These are phyloP conservation scores for Polylopha cassiicola DNA, from an alignment of 2,888 invertebrate genomes.

Conservation along the genomic window DNA sequence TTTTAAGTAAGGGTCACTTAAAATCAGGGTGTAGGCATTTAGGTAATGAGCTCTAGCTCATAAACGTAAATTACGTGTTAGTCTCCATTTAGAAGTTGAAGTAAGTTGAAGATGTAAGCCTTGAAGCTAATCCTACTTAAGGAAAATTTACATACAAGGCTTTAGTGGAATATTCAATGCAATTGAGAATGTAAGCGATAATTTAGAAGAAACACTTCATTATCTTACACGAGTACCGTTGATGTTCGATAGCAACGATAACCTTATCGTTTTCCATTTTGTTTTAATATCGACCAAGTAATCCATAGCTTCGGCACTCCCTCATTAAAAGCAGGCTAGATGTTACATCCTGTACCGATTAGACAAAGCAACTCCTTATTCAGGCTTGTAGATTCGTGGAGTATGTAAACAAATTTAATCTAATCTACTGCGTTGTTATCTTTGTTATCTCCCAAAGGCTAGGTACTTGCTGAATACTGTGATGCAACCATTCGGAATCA, in stretches of 20 bases:
- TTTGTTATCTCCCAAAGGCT: constrained; percentile 17
- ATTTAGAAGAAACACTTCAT: constrained; percentile 16
- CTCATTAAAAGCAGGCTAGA: background rate
- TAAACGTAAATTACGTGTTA: too few species aligned
- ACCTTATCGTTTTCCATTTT: constrained; percentile 20
- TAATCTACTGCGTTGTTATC: constrained; percentile 27
- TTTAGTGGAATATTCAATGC: too few species aligned
- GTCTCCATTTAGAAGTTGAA: too few species aligned
- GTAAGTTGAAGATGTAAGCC: too few species aligned
- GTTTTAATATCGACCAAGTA: background rate
- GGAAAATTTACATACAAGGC: too few species aligned
- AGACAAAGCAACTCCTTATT: background rate
- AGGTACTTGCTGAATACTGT: constrained; percentile 21
- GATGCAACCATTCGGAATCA: constrained; percentile 17
- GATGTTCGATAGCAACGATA: constrained; percentile 22
- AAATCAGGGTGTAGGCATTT: too few species aligned
- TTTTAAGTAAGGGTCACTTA: too few species aligned
- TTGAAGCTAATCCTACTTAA: too few species aligned
- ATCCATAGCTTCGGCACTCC: constrained; percentile 1
- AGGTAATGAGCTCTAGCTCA: too few species aligned
- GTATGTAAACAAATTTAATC: constrained; percentile 24
- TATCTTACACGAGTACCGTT: constrained; percentile 22
- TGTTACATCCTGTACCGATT: too few species aligned
- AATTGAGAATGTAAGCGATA: constrained; percentile 19
- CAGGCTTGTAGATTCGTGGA: constrained; percentile 1